Conservation (phyloP, 2,888 invertebrate genomes). For the Nemotelus nigrinus region DNA sequence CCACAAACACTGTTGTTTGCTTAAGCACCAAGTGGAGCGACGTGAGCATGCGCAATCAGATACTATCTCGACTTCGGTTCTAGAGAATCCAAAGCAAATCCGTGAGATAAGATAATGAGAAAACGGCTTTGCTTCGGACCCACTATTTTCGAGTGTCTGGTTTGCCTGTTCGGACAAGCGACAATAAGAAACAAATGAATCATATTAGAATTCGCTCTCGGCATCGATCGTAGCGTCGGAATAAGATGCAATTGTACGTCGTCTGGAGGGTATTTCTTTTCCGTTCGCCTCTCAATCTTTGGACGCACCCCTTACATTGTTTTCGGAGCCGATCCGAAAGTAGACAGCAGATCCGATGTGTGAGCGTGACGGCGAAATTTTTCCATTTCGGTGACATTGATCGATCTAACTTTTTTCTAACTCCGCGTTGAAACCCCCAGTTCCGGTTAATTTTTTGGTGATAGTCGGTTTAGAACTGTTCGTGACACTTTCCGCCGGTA, state of each 20-base stretch:
- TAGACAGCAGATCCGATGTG: slow-evolving; percentile 21
- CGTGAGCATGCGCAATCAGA: slow-evolving; percentile 32
- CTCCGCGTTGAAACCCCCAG: background rate
- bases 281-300: background rate
- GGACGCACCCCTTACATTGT: background rate
- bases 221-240: background rate
- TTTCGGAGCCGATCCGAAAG: background rate
- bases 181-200: background rate
- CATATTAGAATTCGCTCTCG: no score
- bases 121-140: background rate
- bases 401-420: background rate
- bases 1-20: no score
- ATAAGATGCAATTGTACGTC: slow-evolving; percentile 11
- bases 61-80: background rate
- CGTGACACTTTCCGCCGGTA: background rate
- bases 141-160: slow-evolving; percentile 5
- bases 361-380: slow-evolving; percentile 40
- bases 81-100: background rate
- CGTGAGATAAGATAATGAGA: slow-evolving; percentile 33
- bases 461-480: background rate
- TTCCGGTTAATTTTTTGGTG: background rate
- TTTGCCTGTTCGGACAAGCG: background rate
- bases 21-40: background rate
- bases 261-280: slow-evolving; percentile 36
- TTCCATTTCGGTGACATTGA: slow-evolving; percentile 42